phyloP scores from a whole-genome alignment of 2,113 vertebrate species.

The Coptodon rendalli region DNA sequence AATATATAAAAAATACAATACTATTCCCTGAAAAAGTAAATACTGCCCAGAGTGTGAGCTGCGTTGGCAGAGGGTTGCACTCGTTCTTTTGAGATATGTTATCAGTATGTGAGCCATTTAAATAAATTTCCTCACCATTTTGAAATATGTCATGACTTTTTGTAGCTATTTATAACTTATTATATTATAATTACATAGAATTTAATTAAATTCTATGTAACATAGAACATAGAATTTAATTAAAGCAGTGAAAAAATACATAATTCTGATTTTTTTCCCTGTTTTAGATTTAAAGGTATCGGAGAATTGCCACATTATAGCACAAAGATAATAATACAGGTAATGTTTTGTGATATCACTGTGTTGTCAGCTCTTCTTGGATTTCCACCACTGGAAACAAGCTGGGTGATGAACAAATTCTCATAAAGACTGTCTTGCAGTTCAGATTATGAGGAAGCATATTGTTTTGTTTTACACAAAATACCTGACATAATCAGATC shows the following conservation, averaged over 20 bases:
- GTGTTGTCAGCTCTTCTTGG: background rate
- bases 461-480: background rate
- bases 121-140: background rate
- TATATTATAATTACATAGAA: too few relatives aligned
- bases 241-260: background rate
- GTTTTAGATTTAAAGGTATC: background rate
- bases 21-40: background rate
- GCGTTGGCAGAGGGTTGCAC: fast-evolving
- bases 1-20: background rate
- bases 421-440: background rate
- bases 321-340: background rate
- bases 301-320: background rate
- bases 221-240: background rate
- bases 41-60: background rate
- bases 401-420: background rate
- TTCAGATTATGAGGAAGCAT: background rate
- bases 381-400: background rate
- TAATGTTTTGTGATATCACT: background rate
- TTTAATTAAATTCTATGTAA: background rate
- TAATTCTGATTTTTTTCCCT: background rate
- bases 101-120: background rate
- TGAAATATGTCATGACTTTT: background rate
- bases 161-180: background rate
- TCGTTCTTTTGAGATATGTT: background rate
- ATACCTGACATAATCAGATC: background rate